These are phyloP conservation scores for Eubasilissa splendida DNA, from an alignment of 2,888 invertebrate species.

Conservation along the genomic window DNA sequence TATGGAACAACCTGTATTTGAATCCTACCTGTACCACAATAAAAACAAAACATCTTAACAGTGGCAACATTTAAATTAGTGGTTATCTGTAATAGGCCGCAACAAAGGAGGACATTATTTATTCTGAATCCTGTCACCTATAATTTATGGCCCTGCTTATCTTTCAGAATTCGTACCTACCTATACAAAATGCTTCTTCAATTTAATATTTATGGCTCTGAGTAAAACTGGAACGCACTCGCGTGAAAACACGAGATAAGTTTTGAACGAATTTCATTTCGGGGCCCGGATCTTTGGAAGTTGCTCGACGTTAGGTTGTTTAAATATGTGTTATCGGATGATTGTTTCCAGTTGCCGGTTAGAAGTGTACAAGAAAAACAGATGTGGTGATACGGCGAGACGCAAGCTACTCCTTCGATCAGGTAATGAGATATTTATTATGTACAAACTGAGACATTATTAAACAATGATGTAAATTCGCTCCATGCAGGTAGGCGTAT, in stretches of 20 bases:
- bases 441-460: too few relatives aligned
- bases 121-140: conserved; percentile 47
- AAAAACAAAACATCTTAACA: not conserved
- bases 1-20: too few relatives aligned
- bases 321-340: conserved; percentile 39
- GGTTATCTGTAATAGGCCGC: conserved; percentile 33
- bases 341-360: conserved; percentile 6
- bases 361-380: not conserved
- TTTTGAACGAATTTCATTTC: conserved; percentile 49
- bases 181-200: conserved; percentile 55
- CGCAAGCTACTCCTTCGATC: not conserved
- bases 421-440: not conserved
- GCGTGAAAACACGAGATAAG: conserved; percentile 56
- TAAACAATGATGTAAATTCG: too few relatives aligned
- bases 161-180: conserved; percentile 39
- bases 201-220: conserved; percentile 56
- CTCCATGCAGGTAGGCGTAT: too few relatives aligned
- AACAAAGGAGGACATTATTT: conserved; percentile 39
- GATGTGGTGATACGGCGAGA: conserved; percentile 3
- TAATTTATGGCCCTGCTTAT: conserved; percentile 53
- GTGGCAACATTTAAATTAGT: conserved; percentile 25
- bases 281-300: conserved; percentile 37
- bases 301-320: conserved; percentile 7
- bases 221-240: conserved; percentile 53
- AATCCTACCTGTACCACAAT: not conserved